phyloP scores from a whole-genome alignment of 92 coral and sea anemone genomes.

The Parazoanthus swiftii region DNA sequence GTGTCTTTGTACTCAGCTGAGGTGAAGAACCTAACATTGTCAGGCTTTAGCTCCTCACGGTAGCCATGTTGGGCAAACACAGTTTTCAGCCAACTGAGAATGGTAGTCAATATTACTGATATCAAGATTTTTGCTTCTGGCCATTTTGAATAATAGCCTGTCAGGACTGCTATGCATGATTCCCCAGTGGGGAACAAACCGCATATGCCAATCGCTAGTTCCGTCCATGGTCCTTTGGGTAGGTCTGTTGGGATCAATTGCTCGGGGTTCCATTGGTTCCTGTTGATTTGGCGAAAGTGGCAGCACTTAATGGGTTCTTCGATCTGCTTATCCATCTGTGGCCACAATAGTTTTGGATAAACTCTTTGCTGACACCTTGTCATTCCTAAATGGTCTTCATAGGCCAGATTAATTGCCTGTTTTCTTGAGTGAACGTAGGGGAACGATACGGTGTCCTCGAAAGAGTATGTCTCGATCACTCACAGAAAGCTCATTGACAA shows the following conservation, averaged over 20 bases:
- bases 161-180: conserved; percentile 48
- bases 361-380: conserved; percentile 48
- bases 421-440: neutral
- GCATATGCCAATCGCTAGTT: conserved; percentile 60
- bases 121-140: conserved; percentile 38
- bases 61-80: conserved; percentile 24
- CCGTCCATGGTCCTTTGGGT: conserved; percentile 46
- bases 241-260: conserved; percentile 59
- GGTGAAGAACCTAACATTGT: conserved; percentile 43
- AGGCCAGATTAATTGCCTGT: neutral
- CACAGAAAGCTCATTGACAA: conserved; percentile 49
- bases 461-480: conserved; percentile 44
- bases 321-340: conserved; percentile 48
- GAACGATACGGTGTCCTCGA: conserved; percentile 6
- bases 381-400: conserved; percentile 55
- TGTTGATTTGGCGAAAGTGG: conserved; percentile 50
- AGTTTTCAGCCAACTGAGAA: conserved; percentile 18
- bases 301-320: conserved; percentile 41
- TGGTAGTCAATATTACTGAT: conserved; percentile 28
- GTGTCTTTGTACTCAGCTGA: conserved; percentile 22
- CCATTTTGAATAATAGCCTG: conserved; percentile 36
- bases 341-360: conserved; percentile 50
- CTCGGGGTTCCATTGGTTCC: conserved; percentile 38
- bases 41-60: conserved; percentile 29
- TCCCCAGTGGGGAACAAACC: conserved; percentile 71